Percentiles rank a stretch among this genome's conserved stretches.
Conservation (phyloP, 2,113 vertebrate genomes). For the Anseranas semipalmata region DNA sequence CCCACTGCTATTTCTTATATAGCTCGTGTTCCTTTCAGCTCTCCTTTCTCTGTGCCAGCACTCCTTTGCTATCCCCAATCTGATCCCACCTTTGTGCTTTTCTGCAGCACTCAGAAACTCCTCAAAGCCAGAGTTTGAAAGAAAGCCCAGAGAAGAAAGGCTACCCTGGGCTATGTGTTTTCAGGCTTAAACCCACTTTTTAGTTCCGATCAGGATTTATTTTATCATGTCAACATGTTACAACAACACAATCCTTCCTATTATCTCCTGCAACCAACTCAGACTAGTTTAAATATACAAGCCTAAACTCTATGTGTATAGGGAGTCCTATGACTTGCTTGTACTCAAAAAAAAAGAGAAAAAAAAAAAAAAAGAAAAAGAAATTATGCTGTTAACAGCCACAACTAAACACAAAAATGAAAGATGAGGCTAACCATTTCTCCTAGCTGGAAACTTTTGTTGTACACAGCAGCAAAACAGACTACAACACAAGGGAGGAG, state of each 20-base stretch:
- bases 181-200: neutral
- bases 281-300: neutral
- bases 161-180: neutral
- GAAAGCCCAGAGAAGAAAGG: conserved; percentile 6
- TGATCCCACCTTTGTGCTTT: conserved; percentile 12
- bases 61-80: neutral
- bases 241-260: neutral
- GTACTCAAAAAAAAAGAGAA: too few relatives aligned
- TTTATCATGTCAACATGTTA: neutral
- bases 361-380: too few relatives aligned
- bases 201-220: neutral
- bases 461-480: conserved; percentile 35
- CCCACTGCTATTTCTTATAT: neutral
- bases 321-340: neutral
- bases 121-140: conserved; percentile 26
- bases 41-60: neutral
- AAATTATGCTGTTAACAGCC: neutral
- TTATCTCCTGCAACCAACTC: neutral
- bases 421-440: neutral
- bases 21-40: neutral
- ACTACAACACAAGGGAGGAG: conserved; percentile 46
- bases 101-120: neutral
- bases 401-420: neutral
- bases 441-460: conserved; percentile 28
- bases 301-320: neutral